A percentile compares a stretch with the other conserved stretches of the same genome.
phyloP scores from a whole-genome alignment of 2,888 invertebrate species.

The Dicycla oo region DNA sequence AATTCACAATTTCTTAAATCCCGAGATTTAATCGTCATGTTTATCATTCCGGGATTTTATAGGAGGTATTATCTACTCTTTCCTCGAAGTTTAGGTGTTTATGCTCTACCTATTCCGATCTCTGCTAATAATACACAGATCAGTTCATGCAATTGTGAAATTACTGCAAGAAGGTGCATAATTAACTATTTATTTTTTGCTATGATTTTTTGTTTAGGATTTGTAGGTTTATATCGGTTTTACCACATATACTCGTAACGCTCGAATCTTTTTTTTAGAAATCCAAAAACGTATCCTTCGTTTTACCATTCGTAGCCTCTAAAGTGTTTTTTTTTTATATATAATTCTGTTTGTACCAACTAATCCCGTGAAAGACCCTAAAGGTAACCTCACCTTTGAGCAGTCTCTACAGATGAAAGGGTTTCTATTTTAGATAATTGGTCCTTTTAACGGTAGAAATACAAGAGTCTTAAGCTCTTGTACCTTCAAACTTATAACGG shows the following conservation, averaged over 20 bases:
- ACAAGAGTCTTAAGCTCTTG: conserved; percentile 6
- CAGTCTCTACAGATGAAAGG: background rate
- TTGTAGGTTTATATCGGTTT: background rate
- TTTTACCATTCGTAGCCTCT: background rate
- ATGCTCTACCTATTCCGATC: too few species aligned
- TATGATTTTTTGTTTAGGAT: background rate
- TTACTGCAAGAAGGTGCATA: background rate
- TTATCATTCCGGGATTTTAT: too few species aligned
- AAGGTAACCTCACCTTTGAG: conserved; percentile 4
- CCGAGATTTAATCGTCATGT: too few species aligned
- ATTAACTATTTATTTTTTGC: too few species aligned
- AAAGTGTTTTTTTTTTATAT: too few species aligned
- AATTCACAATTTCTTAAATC: too few species aligned
- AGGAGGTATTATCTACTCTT: too few species aligned
- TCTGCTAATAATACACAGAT: background rate
- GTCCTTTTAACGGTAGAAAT: background rate
- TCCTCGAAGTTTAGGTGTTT: too few species aligned
- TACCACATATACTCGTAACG: too few species aligned
- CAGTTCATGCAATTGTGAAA: background rate
- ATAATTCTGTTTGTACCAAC: conserved; percentile 3
- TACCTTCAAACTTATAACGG: background rate
- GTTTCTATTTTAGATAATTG: conserved; percentile 18
- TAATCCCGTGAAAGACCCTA: background rate
- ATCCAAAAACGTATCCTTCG: background rate
- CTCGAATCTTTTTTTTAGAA: background rate